Evolutionary conservation across 2,888 invertebrate genomes (phyloP), one percentile per base, ranked within the genome.

Genomic region (Biston stratarius): DNA sequence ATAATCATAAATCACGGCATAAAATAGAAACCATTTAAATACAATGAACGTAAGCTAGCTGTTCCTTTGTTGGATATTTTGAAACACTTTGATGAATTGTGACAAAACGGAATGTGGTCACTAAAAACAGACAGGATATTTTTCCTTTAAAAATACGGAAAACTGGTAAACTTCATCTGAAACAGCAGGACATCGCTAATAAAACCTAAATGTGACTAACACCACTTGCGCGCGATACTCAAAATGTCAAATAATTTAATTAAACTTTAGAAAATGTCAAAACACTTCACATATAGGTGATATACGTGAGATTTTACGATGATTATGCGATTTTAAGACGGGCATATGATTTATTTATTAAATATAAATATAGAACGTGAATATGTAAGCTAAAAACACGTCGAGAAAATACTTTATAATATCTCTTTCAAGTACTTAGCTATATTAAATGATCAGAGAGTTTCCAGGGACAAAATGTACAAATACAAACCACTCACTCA

Each of bases 221-320:
- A 49, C 44, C 40, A 38, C 48, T 56, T 38, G 44, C 14, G 15
- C n/a, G 62, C 56, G 65, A 71, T 57, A 53, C 69, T 45, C 67
- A 75, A 65, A 24, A 71, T 42, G 36, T 36, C 64, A 40, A 59
- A 74, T 80, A 77, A 75, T 75, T 80, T 81, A 48, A 73, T 76
- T 74, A 67, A 7, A 52, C 64, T 69, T 58, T 67, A 47, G 38
- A 65, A 40, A 69, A 49, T 71, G 72, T 77, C 75, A 76, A 42
- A 77, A 76, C 77, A 77, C 60, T 71, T 70, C 78, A 67, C 14
- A 69, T 70, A 61, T 63, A 14, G 69, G 61, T 57, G 59, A 64
- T 38, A 67, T 72, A 57, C 38, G 52, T 49, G 66, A 61, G 61
- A 70, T 69, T 69, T 74, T 71, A 57, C 57, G 33, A 40, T 47